Percentiles rank a stretch among this genome's conserved stretches.
These are phyloP conservation scores for Siniperca undulata DNA, from an alignment of 2,797 vertebrate genomes.

Conservation along the genomic window DNA sequence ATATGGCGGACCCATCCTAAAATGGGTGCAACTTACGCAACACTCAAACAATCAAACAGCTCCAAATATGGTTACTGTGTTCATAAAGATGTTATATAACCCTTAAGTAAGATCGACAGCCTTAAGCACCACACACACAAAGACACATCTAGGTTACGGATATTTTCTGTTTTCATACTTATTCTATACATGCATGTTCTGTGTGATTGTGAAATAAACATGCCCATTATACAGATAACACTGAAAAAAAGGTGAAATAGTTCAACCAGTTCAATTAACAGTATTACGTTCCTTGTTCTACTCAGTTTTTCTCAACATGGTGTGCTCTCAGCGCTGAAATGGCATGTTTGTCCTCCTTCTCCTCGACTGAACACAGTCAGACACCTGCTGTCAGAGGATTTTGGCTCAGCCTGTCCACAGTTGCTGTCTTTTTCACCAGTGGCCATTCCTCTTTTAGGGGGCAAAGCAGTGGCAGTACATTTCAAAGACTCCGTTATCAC, in stretches of 20 bases:
- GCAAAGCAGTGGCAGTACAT: conserved; percentile 34
- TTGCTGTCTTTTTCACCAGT: conserved; percentile 18
- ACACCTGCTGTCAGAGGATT: conserved; percentile 39
- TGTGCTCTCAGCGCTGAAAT: conserved; percentile 24
- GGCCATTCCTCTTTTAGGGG: conserved; percentile 22
- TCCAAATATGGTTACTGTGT: conserved; percentile 9
- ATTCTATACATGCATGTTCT: conserved; percentile 10
- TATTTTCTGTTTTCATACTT: not conserved
- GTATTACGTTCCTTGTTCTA: not conserved
- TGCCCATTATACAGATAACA: not conserved
- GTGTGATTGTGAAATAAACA: conserved; percentile 4
- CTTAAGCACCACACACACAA: conserved; percentile 8
- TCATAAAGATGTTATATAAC: conserved; percentile 30
- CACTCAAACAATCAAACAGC: conserved; percentile 18
- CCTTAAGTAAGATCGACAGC: not conserved
- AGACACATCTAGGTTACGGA: conserved; percentile 1
- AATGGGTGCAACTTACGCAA: conserved; percentile 25
- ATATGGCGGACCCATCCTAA: not conserved
- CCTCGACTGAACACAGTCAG: conserved; percentile 26
- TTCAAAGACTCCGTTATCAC: conserved; percentile 61
- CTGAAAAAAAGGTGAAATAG: not conserved
- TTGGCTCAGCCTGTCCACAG: conserved; percentile 40
- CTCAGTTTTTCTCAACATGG: conserved; percentile 14
- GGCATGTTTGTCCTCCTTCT: not conserved
- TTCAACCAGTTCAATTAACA: not conserved